A percentile compares a stretch with the other conserved stretches of the same genome.
Evolutionary conservation across 2,888 invertebrate species (phyloP).

Genomic region (Trilocha varians): DNA sequence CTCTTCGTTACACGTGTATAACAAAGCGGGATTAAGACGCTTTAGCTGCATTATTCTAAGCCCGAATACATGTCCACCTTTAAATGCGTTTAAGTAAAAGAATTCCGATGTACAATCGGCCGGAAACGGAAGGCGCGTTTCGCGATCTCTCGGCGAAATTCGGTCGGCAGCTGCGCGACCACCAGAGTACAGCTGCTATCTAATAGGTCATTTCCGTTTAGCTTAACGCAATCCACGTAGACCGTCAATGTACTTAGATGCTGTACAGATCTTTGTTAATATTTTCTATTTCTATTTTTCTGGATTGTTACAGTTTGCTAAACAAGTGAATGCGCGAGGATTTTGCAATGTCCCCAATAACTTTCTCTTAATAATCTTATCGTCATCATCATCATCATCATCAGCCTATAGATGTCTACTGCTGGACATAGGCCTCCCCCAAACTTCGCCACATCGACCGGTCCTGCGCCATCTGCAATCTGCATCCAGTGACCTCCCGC

Average conservation of each 20-base stretch:
- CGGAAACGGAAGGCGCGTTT: constrained; percentile 72
- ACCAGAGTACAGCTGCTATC: constrained; percentile 50
- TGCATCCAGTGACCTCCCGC: too few species aligned
- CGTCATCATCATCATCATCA: too few species aligned
- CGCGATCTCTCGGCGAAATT: constrained; percentile 68
- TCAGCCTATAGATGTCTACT: too few species aligned
- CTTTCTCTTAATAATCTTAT: too few species aligned
- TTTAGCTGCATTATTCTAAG: background rate
- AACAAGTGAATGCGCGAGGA: background rate
- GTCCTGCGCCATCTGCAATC: too few species aligned
- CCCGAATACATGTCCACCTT: constrained; percentile 47
- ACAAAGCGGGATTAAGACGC: constrained; percentile 16
- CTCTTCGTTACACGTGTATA: background rate
- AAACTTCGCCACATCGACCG: too few species aligned
- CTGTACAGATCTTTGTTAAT: background rate
- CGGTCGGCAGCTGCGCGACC: constrained; percentile 62
- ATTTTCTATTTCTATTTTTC: too few species aligned
- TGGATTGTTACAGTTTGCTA: background rate
- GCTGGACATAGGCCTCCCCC: too few species aligned
- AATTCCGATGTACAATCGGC: constrained; percentile 47
- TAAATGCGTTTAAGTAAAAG: constrained; percentile 24
- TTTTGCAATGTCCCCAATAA: too few species aligned
- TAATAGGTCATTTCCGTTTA: constrained; percentile 67
- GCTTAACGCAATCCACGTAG: constrained; percentile 28
- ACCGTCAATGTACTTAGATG: background rate